phyloP scores from a whole-genome alignment of 2,113 vertebrate species.

The Austrofundulus limnaeus region DNA sequence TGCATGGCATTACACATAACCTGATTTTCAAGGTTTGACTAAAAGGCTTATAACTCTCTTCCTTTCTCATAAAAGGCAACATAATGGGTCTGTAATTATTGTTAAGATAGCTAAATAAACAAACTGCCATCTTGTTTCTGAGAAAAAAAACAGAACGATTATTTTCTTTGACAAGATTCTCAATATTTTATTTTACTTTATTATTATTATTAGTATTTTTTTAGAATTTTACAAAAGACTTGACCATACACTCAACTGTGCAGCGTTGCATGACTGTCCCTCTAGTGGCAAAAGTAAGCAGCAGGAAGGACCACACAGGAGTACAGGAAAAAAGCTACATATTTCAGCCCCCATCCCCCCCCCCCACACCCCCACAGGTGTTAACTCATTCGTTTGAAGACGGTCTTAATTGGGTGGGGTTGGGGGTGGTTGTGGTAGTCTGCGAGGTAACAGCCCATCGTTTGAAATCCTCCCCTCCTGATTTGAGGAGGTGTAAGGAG shows the following conservation, averaged over 20 bases:
- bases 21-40: too few relatives aligned
- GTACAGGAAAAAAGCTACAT: constrained; percentile 45
- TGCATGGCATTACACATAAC: too few relatives aligned
- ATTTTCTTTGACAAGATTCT: too few relatives aligned
- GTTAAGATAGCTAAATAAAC: too few relatives aligned
- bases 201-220: too few relatives aligned
- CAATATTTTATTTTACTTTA: too few relatives aligned
- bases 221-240: neutral
- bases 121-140: too few relatives aligned
- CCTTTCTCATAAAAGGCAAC: too few relatives aligned
- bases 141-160: neutral
- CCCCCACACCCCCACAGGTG: constrained; percentile 55
- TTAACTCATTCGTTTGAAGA: constrained; percentile 70
- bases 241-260: constrained; percentile 6
- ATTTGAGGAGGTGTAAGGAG: constrained; percentile 65
- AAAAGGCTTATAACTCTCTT: too few relatives aligned
- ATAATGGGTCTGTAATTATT: too few relatives aligned
- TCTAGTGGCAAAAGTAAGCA: constrained; percentile 15
- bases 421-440: constrained; percentile 4
- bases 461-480: constrained; percentile 57
- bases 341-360: too few relatives aligned
- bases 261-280: neutral
- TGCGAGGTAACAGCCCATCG: constrained; percentile 22
- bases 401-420: constrained; percentile 65
- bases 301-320: constrained; percentile 6